Evolutionary conservation across 2,797 vertebrate genomes (phyloP).

Genomic region (Sardinella longiceps): DNA sequence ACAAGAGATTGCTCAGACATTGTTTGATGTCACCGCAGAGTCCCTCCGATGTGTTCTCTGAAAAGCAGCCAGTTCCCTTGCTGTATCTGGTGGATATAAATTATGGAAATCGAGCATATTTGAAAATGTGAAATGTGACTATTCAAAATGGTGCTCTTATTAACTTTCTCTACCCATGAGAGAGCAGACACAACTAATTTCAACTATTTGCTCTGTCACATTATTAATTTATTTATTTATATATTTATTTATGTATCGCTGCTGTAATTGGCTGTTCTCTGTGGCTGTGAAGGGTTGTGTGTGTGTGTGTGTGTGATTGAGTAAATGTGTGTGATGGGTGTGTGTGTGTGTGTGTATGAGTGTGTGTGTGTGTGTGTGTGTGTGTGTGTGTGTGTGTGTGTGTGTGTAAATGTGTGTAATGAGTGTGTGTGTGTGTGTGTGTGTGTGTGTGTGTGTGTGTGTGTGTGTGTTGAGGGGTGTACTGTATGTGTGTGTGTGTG

Average conservation of each 20-base stretch:
- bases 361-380: too few species aligned
- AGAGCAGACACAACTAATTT: not conserved
- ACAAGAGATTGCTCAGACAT: not conserved
- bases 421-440: too few species aligned
- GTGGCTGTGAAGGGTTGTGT: too few species aligned
- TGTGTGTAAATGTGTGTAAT: too few species aligned
- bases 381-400: not conserved
- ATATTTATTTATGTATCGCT: not conserved
- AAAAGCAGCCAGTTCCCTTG: not conserved
- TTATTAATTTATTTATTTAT: not conserved
- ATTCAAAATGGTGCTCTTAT: slow-evolving; percentile 10
- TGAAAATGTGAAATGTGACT: not conserved
- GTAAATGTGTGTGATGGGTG: too few species aligned
- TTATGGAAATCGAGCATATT: slow-evolving; percentile 8
- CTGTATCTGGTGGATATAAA: not conserved
- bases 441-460: too few species aligned
- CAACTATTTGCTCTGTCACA: slow-evolving; percentile 6
- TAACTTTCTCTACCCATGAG: slow-evolving; percentile 1
- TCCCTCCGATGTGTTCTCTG: not conserved
- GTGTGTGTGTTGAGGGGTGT: not conserved
- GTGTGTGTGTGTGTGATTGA: not conserved
- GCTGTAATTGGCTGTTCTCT: not conserved
- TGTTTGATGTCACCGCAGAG: not conserved
- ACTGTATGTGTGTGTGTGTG: too few species aligned
- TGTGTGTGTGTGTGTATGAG: too few species aligned